These are phyloP conservation scores for Eulimnadia texana DNA, from an alignment of 1,140 invertebrate species.

Conservation along the genomic window DNA sequence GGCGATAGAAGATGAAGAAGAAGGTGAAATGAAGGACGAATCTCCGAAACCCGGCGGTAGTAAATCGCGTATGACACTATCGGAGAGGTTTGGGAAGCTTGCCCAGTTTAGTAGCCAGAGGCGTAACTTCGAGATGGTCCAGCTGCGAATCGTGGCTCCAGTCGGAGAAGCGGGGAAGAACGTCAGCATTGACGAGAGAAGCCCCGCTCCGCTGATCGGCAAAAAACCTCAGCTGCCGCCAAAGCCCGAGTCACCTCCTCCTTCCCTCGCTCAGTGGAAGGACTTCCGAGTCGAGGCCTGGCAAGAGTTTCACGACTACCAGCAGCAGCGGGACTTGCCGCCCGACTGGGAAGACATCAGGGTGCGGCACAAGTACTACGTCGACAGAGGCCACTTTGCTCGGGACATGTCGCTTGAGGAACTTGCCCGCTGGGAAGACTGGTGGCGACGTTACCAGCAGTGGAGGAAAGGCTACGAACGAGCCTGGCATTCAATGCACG, in stretches of 20 bases:
- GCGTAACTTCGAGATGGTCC: slow-evolving; percentile 22
- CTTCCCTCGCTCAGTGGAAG: slow-evolving; percentile 9
- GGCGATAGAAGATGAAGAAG: slow-evolving; percentile 5
- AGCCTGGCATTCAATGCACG: slow-evolving; percentile 10
- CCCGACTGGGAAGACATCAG: slow-evolving; percentile 24
- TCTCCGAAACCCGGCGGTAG: slow-evolving; percentile 12
- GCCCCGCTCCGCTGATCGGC: neutral
- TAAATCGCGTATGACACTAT: slow-evolving; percentile 19
- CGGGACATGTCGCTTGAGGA: slow-evolving; percentile 13
- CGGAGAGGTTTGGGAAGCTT: slow-evolving; percentile 23
- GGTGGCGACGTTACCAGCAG: slow-evolving; percentile 13
- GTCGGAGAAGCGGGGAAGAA: slow-evolving; percentile 12
- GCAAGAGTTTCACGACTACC: slow-evolving; percentile 19
- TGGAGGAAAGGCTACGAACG: slow-evolving; percentile 13
- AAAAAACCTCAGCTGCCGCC: slow-evolving; percentile 3
- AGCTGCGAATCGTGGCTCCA: slow-evolving; percentile 21
- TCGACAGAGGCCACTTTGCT: slow-evolving; percentile 7
- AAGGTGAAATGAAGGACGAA: neutral
- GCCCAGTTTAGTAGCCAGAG: slow-evolving; percentile 23
- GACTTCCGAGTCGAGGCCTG: slow-evolving; percentile 16
- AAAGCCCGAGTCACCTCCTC: slow-evolving; percentile 8
- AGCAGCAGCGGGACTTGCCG: slow-evolving; percentile 22
- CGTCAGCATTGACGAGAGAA: slow-evolving; percentile 11
- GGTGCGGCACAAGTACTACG: slow-evolving; percentile 20
- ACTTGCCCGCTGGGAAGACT: slow-evolving; percentile 11